These are phyloP conservation scores for Procavia capensis DNA, from an alignment of 2,113 vertebrate genomes.

Conservation along the genomic window DNA sequence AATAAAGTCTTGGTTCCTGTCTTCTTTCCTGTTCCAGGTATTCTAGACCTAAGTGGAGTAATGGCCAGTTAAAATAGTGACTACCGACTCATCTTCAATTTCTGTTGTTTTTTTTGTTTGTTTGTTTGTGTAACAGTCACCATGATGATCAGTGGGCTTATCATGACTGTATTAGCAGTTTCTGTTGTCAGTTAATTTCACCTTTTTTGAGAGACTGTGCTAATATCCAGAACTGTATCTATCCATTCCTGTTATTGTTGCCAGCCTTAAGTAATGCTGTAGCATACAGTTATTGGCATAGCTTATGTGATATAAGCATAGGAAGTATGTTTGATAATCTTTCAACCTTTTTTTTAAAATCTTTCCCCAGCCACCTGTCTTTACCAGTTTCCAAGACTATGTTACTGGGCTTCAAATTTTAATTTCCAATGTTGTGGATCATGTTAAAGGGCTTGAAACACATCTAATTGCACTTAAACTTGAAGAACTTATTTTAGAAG, in stretches of 20 bases:
- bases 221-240: not conserved
- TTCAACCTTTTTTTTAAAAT: slow-evolving; percentile 28
- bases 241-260: not conserved
- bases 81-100: not conserved
- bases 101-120: not conserved
- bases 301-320: not conserved
- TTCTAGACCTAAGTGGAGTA: not conserved
- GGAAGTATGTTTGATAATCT: slow-evolving; percentile 5
- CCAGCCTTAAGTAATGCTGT: not conserved
- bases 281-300: not conserved
- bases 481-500: slow-evolving; percentile 93
- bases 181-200: slow-evolving; percentile 23
- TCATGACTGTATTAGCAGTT: not conserved
- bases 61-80: slow-evolving; percentile 21
- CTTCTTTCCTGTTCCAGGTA: not conserved
- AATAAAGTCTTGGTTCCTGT: not conserved
- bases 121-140: too few relatives aligned
- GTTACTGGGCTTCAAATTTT: slow-evolving; percentile 92
- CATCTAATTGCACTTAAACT: slow-evolving; percentile 93
- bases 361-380: slow-evolving; percentile 90
- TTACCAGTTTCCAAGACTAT: slow-evolving; percentile 95
- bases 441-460: slow-evolving; percentile 94
- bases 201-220: not conserved
- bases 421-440: slow-evolving; percentile 92
- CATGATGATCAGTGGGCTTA: not conserved